Base-by-base conservation (phyloP, 2,113 vertebrate genomes). In the Sylvilagus bachmani region DNA sequence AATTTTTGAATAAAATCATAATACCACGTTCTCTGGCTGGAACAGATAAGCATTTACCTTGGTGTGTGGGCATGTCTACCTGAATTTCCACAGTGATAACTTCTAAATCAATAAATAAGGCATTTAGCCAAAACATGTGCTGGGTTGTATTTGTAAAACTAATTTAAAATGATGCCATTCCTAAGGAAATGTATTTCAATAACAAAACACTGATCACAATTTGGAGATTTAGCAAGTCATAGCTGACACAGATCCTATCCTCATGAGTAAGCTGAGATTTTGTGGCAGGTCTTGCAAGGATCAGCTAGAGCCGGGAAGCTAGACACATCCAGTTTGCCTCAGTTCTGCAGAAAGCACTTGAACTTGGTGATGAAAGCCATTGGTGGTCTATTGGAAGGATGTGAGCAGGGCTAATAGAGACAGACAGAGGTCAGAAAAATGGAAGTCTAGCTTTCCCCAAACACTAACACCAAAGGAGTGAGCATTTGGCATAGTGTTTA, bases 61-160 rank as follows among this genome's bases (percentile, higher is more conserved):
- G 44, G 19, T 25, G 24, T 79, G 38, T 49, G 13, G 27, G 12
- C 31, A 27, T 31, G 36, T 78, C 71, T 25, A 66, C 62, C 19
- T 70, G 38, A 89, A 92, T 73, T 92, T 90, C 89, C 66, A 38
- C 64, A 49, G 25, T 86, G 66, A 36, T 84, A 71, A 6, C 51
- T 96, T 92, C 85, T 87, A 81, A 74, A 86, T 70, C 49, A 89
- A 83, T 36, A 91, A 97, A 58, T 80, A 91, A n/a, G 88, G n/a
- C 58, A 78, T 70, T 61, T 79, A 91, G 21, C 66, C 33, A 87
- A 90, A 93, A 58, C 31, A 44, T 24, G 22, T 85, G 25, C 73
- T 91, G 77, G 25, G 5, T 62, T 86, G 38, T 61, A 70, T 83
- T 64, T 83, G 5, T 86, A 94, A 86, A 62, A 25, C 64, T 90